Base-by-base conservation (phyloP, 2,888 invertebrate genomes). In the Rhagonycha fulva region DNA sequence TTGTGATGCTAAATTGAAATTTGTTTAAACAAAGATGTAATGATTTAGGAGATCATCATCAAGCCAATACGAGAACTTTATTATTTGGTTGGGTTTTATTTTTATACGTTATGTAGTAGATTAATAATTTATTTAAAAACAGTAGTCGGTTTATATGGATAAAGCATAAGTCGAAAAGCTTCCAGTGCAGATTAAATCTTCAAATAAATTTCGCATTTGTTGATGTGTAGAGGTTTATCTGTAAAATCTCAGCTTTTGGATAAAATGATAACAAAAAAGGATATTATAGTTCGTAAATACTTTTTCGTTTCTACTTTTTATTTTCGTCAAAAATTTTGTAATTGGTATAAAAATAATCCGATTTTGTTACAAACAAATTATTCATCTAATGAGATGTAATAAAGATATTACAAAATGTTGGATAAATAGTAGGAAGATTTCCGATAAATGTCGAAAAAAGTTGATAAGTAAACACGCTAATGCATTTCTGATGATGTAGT, bases 401-500 rank as follows among this genome's bases (percentile, higher is more conserved):
- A 47, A 47, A 32, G 7, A 47, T 47, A 47, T 47, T 47, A 71
- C 60, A 24, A 62, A 30, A 71, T 62, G 66, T 60, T 14, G 66
- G 71, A 71, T 71, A 71, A 71, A 71, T 63, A 71, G 63, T 71
- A 71, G 62, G 62, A 71, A 71, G 71, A 60, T 71, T 71, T 32
- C 66, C 66, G 71, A 71, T 71, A 71, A 66, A 23, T 66, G 63
- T 71, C 71, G 62, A 66, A 71, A 66, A 71, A 71, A 71, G 66
- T 71, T 67, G 72, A 72, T 72, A 72, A 72, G 72, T 67, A 68
- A 68, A 72, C 68, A 72, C 68, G 68, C 68, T 72, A 72, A 72
- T 72, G 72, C 28, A 72, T 72, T 72, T 68, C 68, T 72, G 72
- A 72, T 72, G 68, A 72, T 66, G 72, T 47, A 7, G 68, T 72